Conservation (phyloP, 2,888 invertebrate species). For the Hypercompe scribonia region DNA sequence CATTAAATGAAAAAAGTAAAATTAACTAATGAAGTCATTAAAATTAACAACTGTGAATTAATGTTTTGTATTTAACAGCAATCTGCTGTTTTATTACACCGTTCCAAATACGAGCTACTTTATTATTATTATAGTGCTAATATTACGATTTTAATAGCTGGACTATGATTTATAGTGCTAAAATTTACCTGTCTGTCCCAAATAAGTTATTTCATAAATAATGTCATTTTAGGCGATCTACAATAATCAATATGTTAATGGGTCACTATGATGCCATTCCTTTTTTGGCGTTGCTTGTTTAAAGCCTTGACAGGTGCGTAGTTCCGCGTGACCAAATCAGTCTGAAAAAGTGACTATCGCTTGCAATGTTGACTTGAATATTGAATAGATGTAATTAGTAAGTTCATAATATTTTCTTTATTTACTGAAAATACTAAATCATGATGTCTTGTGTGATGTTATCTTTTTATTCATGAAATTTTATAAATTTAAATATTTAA, state of each 20-base stretch:
- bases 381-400: background rate
- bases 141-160: no score
- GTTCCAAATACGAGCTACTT: background rate
- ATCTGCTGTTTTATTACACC: background rate
- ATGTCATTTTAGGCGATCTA: constrained; percentile 20
- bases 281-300: constrained; percentile 31
- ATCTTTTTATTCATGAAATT: background rate
- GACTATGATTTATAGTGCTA: constrained; percentile 22
- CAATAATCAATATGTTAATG: constrained; percentile 51
- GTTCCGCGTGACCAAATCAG: constrained; percentile 23
- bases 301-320: constrained; percentile 38
- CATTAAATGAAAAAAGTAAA: no score
- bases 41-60: background rate
- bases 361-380: background rate
- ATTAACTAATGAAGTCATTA: background rate
- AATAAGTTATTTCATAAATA: constrained; percentile 39
- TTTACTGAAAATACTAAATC: background rate
- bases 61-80: background rate
- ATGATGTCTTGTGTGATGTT: background rate
- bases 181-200: constrained; percentile 19
- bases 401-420: background rate
- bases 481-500: background rate
- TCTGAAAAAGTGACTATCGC: background rate
- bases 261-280: constrained; percentile 24
- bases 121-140: no score